These are phyloP conservation scores for Spodoptera exigua DNA, from an alignment of 2,888 invertebrate genomes.

Conservation along the genomic window DNA sequence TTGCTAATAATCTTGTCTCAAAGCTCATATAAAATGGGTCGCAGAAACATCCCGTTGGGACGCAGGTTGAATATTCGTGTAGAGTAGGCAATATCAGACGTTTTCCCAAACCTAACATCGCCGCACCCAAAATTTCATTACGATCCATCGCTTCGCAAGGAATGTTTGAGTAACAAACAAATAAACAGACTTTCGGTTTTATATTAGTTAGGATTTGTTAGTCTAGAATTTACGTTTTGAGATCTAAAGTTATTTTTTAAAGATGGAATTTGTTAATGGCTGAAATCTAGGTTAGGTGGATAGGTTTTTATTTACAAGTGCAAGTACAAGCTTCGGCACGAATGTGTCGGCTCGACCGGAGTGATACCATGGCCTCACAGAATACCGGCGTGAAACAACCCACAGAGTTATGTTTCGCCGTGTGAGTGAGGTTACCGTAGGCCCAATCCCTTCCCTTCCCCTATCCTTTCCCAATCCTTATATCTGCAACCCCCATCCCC, in stretches of 20 bases:
- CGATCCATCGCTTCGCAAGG: slow-evolving; percentile 51
- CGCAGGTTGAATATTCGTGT: slow-evolving; percentile 50
- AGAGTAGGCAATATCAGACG: slow-evolving; percentile 23
- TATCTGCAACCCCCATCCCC: no score
- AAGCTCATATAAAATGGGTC: slow-evolving; percentile 34
- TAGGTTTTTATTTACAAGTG: no score
- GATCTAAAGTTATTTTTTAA: slow-evolving; percentile 6
- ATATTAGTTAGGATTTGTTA: slow-evolving; percentile 47
- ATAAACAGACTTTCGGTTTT: slow-evolving; percentile 50
- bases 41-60: slow-evolving; percentile 29
- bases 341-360: no score
- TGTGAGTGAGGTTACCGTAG: no score
- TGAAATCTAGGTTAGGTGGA: no score
- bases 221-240: slow-evolving; percentile 16
- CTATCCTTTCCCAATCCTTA: no score
- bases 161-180: slow-evolving; percentile 55
- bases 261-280: neutral
- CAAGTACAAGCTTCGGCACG: no score
- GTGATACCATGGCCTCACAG: no score
- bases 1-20: slow-evolving; percentile 16
- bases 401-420: no score
- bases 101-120: slow-evolving; percentile 21
- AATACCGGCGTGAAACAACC: no score
- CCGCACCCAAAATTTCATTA: slow-evolving; percentile 51
- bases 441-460: no score